Base-by-base conservation (phyloP, 2,113 vertebrate species). In the Xenopus borealis region DNA sequence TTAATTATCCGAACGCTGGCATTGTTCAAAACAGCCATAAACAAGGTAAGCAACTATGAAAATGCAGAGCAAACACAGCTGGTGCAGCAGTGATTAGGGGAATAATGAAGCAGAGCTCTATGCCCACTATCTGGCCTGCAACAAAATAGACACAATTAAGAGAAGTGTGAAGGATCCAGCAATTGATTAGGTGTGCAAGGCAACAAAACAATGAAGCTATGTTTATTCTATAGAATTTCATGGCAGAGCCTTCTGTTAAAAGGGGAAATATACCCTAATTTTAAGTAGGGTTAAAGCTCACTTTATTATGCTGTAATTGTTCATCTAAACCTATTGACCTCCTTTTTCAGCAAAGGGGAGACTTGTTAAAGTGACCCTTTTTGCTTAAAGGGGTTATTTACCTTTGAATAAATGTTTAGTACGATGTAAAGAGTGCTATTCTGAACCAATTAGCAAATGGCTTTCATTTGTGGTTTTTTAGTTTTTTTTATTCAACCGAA, bases 21-120 rank as follows among this genome's bases (percentile, higher is more conserved):
- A 69, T 70, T 77, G 59, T 69, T 66, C 18, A 19, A 67, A 69
- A 70, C 52, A 66, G 75, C 19, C 62, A 78, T 68, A 82, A 78
- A 82, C 75, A 80, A 67, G 66, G 66, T 30, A 78, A 71, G 71
- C 50, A 84, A 86, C 87, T 88, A 86, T 89, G 85, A 72, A 84
- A 82, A 81, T 81, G 79, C 79, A 80, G 84, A 83, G 85, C 87
- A 88, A 91, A 92, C 88, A 89, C 87, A 89, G 90, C 87, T 87
- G 86, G 82, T 80, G 81, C 70, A 66, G 74, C 80, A 71, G 83
- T 80, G 84, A 79, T 83, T 79, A 84, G 71, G 80, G 71, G 67
- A 85, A 87, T 87, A 87, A 89, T 81, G 82, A 84, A 79, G 84
- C 84, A 82, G 86, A 86, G 82, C 47, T 78, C 46, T 63, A 81